phyloP scores from a whole-genome alignment of 92 coral and sea anemone species.

The Muricea muricata region DNA sequence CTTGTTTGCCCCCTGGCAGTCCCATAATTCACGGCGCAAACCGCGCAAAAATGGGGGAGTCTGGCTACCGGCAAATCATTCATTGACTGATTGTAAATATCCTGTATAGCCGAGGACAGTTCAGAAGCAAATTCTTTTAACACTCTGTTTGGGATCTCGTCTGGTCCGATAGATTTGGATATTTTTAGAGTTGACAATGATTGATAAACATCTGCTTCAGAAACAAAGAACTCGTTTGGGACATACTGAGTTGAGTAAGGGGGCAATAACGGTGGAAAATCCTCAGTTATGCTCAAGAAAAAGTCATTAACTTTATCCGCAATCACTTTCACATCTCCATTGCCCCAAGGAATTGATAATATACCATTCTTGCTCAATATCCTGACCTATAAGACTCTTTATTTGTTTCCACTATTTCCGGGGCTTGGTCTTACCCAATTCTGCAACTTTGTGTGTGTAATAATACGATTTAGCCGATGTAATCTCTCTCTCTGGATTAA shows the following conservation, averaged over 20 bases:
- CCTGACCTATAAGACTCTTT: slow-evolving; percentile 46
- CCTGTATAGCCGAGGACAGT: slow-evolving; percentile 50
- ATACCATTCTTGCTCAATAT: slow-evolving; percentile 64
- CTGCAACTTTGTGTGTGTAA: background rate
- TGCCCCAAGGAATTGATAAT: slow-evolving; percentile 44
- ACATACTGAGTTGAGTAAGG: slow-evolving; percentile 35
- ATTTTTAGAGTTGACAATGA: slow-evolving; percentile 52
- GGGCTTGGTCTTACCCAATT: background rate
- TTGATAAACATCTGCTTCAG: slow-evolving; percentile 43
- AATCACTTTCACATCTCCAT: background rate
- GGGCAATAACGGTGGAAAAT: slow-evolving; percentile 31
- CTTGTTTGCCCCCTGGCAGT: too few species aligned
- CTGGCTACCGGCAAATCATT: too few species aligned
- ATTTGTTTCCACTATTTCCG: slow-evolving; percentile 67
- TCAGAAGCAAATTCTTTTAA: slow-evolving; percentile 53
- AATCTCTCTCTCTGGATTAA: slow-evolving; percentile 5
- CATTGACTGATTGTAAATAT: slow-evolving; percentile 61
- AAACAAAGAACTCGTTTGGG: slow-evolving; percentile 45
- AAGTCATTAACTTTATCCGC: slow-evolving; percentile 47
- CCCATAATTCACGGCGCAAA: too few species aligned
- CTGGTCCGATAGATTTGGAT: slow-evolving; percentile 58
- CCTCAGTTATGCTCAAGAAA: slow-evolving; percentile 49
- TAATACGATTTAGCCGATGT: slow-evolving; percentile 9
- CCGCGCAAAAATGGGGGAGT: too few species aligned
- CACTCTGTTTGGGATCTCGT: slow-evolving; percentile 47